Conservation (phyloP, 2,888 invertebrate species). For the Scaptomyza parva region DNA sequence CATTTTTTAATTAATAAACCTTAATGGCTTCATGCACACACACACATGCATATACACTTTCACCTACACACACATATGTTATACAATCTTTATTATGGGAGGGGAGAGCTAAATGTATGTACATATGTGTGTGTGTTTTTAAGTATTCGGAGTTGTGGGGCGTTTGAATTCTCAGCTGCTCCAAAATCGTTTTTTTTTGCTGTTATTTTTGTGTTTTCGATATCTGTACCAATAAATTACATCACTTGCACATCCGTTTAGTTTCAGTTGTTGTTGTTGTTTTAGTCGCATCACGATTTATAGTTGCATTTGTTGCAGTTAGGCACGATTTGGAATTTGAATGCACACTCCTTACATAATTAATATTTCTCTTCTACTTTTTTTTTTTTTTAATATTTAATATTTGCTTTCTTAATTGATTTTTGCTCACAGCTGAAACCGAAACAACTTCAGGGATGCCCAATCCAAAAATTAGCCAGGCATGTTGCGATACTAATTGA, state of each 20-base stretch:
- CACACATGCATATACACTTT: slow-evolving; percentile 13
- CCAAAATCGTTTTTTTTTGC: slow-evolving; percentile 39
- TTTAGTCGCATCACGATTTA: slow-evolving; percentile 48
- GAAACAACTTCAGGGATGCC: slow-evolving; percentile 65
- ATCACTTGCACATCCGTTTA: slow-evolving; percentile 80
- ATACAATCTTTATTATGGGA: slow-evolving; percentile 49
- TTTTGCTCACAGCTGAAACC: slow-evolving; percentile 64
- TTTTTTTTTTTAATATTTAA: slow-evolving; percentile 33
- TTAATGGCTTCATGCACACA: slow-evolving; percentile 16
- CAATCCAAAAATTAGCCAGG: slow-evolving; percentile 56
- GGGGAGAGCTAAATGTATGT: slow-evolving; percentile 10
- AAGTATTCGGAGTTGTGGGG: neutral
- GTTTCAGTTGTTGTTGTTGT: slow-evolving; percentile 42
- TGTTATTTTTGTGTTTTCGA: slow-evolving; percentile 37
- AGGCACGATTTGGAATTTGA: slow-evolving; percentile 78
- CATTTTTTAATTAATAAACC: slow-evolving; percentile 14
- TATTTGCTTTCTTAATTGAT: slow-evolving; percentile 21
- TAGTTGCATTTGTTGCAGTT: slow-evolving; percentile 61
- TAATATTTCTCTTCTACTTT: slow-evolving; percentile 15
- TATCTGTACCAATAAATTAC: slow-evolving; percentile 71
- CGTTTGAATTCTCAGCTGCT: slow-evolving; percentile 45
- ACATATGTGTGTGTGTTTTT: slow-evolving; percentile 3
- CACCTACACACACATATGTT: slow-evolving; percentile 34
- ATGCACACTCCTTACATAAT: slow-evolving; percentile 53
- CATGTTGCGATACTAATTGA: slow-evolving; percentile 66